Evolutionary conservation across 2,113 vertebrate species (phyloP).

Genomic region (Onychorhynchus coronatus): DNA sequence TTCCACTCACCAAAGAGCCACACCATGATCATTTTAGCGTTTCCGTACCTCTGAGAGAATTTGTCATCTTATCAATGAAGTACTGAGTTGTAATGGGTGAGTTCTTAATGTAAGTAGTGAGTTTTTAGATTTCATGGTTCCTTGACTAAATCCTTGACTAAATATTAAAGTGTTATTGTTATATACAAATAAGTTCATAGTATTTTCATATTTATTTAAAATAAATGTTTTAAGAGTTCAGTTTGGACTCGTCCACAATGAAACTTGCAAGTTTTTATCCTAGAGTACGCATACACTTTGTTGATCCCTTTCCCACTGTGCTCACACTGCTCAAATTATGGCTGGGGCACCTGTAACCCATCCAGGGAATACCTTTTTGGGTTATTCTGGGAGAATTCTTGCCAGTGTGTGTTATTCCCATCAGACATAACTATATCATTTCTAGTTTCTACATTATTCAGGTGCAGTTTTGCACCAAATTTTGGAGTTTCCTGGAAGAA

Average conservation of each 20-base stretch:
- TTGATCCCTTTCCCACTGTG: background rate
- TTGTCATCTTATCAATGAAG: background rate
- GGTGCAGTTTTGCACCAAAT: background rate
- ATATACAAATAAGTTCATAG: constrained; percentile 30
- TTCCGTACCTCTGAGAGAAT: background rate
- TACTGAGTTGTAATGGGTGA: constrained; percentile 32
- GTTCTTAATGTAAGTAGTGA: constrained; percentile 45
- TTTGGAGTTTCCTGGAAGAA: background rate
- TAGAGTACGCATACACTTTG: rapidly evolving
- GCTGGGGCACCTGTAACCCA: background rate
- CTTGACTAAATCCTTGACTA: constrained; percentile 40
- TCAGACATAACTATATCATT: rapidly evolving
- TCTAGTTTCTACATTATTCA: background rate
- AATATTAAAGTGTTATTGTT: constrained; percentile 52
- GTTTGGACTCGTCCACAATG: background rate
- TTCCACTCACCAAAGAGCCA: background rate
- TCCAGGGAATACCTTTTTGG: background rate
- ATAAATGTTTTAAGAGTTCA: constrained; percentile 4
- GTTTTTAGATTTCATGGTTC: constrained; percentile 31
- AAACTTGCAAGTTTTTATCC: background rate
- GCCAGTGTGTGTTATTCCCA: background rate
- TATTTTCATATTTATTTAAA: constrained; percentile 58
- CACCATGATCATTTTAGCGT: background rate
- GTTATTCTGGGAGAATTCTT: background rate
- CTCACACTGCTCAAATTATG: background rate